These are phyloP conservation scores for Otocyon megalotis DNA, from an alignment of 2,113 vertebrate genomes.

Conservation along the genomic window DNA sequence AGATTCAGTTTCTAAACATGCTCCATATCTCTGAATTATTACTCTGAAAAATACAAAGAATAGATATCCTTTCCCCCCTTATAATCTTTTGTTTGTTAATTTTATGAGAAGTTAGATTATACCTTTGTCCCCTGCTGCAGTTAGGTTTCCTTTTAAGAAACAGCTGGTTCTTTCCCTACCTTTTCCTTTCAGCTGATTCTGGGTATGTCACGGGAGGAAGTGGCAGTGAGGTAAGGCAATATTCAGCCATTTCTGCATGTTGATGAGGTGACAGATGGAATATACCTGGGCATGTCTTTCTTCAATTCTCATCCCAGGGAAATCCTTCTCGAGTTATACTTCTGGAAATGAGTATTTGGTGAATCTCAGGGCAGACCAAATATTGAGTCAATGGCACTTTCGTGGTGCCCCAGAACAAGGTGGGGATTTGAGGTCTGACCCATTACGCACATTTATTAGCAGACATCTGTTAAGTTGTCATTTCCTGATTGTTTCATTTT, in stretches of 20 bases:
- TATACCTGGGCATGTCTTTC: background rate
- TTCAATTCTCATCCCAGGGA: background rate
- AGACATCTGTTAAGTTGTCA: constrained; percentile 41
- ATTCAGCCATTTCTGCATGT: background rate
- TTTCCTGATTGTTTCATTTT: constrained; percentile 62
- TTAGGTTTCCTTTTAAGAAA: constrained; percentile 29
- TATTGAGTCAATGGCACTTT: constrained; percentile 7
- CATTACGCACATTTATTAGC: background rate
- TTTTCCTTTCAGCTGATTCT: constrained; percentile 39
- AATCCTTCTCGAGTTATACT: background rate
- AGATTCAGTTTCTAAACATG: background rate
- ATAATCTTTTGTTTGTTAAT: constrained; percentile 15
- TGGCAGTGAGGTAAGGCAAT: background rate
- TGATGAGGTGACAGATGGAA: constrained; percentile 23
- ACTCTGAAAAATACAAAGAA: constrained; percentile 13
- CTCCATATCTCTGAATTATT: background rate
- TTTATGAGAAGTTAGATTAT: constrained; percentile 4
- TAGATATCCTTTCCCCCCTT: background rate
- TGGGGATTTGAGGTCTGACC: background rate
- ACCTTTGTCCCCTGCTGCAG: background rate
- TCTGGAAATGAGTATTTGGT: constrained; percentile 13
- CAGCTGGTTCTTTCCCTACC: background rate
- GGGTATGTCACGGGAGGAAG: background rate
- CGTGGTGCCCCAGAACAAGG: background rate
- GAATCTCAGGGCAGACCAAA: background rate